Percentiles rank a stretch among this genome's conserved stretches.
Conservation (phyloP, 2,797 vertebrate species). For the Leuciscus waleckii region DNA sequence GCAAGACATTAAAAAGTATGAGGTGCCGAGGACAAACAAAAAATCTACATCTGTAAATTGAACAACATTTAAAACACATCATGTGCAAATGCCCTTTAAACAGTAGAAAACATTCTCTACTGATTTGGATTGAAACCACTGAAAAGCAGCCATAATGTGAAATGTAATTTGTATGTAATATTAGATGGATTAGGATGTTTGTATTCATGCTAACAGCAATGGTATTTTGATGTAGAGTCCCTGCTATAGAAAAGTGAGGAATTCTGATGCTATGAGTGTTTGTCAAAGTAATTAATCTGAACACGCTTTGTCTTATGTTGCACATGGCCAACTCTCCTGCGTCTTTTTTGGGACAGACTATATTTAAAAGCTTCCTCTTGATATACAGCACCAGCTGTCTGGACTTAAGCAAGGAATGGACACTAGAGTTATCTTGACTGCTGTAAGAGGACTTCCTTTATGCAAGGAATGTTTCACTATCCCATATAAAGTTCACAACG, state of each 20-base stretch:
- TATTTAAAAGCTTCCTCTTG: conserved; percentile 79
- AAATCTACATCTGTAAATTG: not conserved
- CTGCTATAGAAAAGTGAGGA: conserved; percentile 43
- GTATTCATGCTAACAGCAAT: not conserved
- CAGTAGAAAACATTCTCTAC: not conserved
- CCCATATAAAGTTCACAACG: not conserved
- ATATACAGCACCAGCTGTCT: conserved; percentile 80
- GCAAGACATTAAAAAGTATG: not conserved
- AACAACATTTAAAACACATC: not conserved
- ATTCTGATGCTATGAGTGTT: conserved; percentile 31
- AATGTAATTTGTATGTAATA: not conserved
- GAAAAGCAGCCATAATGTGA: not conserved
- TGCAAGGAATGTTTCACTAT: conserved; percentile 31
- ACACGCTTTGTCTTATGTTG: conserved; percentile 58
- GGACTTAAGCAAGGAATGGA: conserved; percentile 50
- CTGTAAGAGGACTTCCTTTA: conserved; percentile 40
- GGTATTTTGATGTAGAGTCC: not conserved
- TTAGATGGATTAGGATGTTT: not conserved
- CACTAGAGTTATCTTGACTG: conserved; percentile 47
- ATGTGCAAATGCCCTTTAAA: not conserved
- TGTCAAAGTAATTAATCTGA: conserved; percentile 43
- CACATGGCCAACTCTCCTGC: conserved; percentile 61
- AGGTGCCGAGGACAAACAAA: not conserved
- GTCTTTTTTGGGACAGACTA: conserved; percentile 76
- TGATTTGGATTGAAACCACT: not conserved